Percentiles rank a stretch among this genome's conserved stretches.
These are phyloP conservation scores for Gallirallus australis DNA, from an alignment of 2,797 vertebrate species.

Conservation along the genomic window DNA sequence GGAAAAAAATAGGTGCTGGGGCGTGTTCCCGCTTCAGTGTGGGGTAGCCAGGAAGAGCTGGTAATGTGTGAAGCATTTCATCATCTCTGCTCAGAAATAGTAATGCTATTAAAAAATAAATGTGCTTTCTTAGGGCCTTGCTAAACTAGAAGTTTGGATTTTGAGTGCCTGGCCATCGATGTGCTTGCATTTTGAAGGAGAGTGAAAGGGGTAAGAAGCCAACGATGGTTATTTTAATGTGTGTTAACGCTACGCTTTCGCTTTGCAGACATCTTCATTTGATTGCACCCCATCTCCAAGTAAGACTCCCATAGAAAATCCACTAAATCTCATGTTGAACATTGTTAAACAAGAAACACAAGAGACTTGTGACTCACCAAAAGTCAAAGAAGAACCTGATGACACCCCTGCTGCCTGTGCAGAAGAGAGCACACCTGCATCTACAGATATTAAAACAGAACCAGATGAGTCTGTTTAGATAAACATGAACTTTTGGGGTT, in stretches of 20 bases:
- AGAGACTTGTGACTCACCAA: constrained; percentile 80
- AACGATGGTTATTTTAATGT: background rate
- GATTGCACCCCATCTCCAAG: constrained; percentile 94
- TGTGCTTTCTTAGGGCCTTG: background rate
- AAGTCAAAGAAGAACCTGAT: constrained; percentile 88
- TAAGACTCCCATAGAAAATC: constrained; percentile 91
- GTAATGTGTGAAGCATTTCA: background rate
- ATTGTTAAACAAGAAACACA: constrained; percentile 87
- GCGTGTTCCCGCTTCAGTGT: background rate
- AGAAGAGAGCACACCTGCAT: constrained; percentile 78
- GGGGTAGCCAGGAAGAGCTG: background rate
- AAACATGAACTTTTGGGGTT: background rate
- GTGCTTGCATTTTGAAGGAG: background rate
- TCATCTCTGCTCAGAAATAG: background rate
- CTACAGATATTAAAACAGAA: constrained; percentile 84
- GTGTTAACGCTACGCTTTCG: background rate
- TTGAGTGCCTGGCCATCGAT: background rate
- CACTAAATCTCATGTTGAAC: constrained; percentile 87
- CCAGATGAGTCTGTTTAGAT: constrained; percentile 81
- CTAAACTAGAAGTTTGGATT: background rate
- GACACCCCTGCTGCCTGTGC: constrained; percentile 74
- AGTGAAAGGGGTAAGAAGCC: background rate
- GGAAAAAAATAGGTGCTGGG: background rate
- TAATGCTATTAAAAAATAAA: background rate
- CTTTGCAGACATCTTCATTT: constrained; percentile 89